phyloP scores from a whole-genome alignment of 2,797 vertebrate species.

The Trichosurus vulpecula region DNA sequence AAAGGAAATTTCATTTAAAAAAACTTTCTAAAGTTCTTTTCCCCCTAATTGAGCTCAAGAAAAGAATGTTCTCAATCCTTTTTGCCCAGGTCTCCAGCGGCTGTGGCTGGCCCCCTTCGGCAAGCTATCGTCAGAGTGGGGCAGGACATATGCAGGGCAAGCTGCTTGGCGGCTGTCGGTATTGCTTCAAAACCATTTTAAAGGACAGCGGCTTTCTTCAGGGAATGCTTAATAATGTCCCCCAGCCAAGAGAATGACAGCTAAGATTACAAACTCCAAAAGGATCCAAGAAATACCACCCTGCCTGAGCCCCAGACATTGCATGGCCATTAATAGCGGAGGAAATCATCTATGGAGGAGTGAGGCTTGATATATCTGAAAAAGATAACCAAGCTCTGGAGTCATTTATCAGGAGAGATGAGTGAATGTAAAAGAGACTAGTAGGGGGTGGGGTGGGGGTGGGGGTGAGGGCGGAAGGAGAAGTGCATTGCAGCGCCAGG shows the following conservation, averaged over 20 bases:
- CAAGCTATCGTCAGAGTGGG: conserved; percentile 69
- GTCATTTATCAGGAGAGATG: neutral
- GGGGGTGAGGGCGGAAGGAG: neutral
- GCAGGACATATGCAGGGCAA: conserved; percentile 65
- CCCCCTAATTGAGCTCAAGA: conserved; percentile 55
- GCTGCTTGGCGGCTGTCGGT: conserved; percentile 59
- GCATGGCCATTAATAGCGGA: conserved; percentile 40
- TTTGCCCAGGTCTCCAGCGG: conserved; percentile 56
- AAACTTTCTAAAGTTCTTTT: conserved; percentile 59
- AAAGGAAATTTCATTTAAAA: conserved; percentile 66
- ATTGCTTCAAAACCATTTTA: conserved; percentile 66
- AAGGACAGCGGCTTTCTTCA: conserved; percentile 65
- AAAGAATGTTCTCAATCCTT: conserved; percentile 40
- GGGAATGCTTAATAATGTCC: conserved; percentile 70
- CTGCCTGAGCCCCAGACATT: conserved; percentile 6
- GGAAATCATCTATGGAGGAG: conserved; percentile 29
- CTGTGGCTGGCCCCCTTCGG: conserved; percentile 6
- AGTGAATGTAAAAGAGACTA: conserved; percentile 21
- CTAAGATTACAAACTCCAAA: conserved; percentile 70
- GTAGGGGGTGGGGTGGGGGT: too few relatives aligned
- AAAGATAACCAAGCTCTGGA: conserved; percentile 27
- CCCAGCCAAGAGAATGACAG: conserved; percentile 52
- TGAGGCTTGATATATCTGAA: neutral
- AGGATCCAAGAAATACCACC: conserved; percentile 54
- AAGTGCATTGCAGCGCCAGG: neutral